Base-by-base conservation (phyloP, 2,797 vertebrate species). In the Dallia pectoralis region DNA sequence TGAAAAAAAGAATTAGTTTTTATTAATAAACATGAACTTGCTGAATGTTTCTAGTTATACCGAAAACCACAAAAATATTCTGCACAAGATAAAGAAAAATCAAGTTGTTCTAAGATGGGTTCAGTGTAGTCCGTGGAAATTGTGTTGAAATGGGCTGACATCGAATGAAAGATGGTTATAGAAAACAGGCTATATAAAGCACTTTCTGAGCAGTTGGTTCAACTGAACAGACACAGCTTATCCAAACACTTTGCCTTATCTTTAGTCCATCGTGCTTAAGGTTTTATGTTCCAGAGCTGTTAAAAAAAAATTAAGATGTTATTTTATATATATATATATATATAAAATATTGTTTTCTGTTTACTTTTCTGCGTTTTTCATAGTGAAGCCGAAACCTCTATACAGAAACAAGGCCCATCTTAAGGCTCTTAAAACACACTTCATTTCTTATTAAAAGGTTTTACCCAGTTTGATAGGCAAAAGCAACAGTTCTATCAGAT, bases 201-300 rank as follows among this genome's bases (percentile, higher is more conserved):
- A 92, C 90, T 92, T 91, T 90, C 86, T 89, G 86, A 90, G 83
- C 88, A 89, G 88, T 89, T 88, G 83, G 22, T 85, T 87, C 78
- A 73, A 86, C 88, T 88, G 87, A 89, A 82, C 89, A 91, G 91
- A 89, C 87, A 89, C 87, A 79, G 89, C 85, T 90, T 89, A 89
- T 90, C 87, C 89, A 88, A 90, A 91, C 89, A 90, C 89, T 89
- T 91, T 92, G 92, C 92, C 92, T 93, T 93, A 91, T 90, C 88
- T 89, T 87, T 81, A 90, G 87, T 92, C 89, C 85, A 86, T 84
- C 73, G 88, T 88, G 89, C 87, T 90, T 88, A 85, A 86, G 84
- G 84, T 89, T 91, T 89, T 88, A 75, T 81, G 88, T 90, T 84
- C 80, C 77, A 87, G 71, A 87, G 83, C 81, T 89, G 82, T 87